Evolutionary conservation across 1,140 invertebrate genomes (phyloP), one percentile per base, ranked within the genome.

Genomic region (Homalodisca vitripennis): DNA sequence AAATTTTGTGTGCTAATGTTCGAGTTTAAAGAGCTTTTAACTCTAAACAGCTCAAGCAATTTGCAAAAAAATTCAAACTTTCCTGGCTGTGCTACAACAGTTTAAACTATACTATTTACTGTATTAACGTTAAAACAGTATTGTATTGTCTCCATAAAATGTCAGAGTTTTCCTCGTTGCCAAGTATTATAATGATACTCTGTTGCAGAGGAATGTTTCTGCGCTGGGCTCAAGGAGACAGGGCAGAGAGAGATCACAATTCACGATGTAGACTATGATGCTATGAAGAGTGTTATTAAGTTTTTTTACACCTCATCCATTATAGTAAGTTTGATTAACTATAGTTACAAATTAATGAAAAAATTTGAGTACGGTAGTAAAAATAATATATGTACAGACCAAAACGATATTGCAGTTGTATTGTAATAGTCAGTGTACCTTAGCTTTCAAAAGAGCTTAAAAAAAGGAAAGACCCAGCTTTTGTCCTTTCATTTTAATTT

Each of bases 131-230:
- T n/a, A 12, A 6, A n/a, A n/a, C n/a, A n/a, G n/a, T n/a, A n/a
- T n/a, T n/a, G n/a, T n/a, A n/a, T n/a, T n/a, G n/a, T n/a, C n/a
- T n/a, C n/a, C n/a, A n/a, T n/a, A n/a, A n/a, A n/a, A n/a, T n/a
- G n/a, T n/a, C n/a, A n/a, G n/a, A n/a, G n/a, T n/a, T n/a, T n/a
- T n/a, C n/a, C n/a, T n/a, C n/a, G n/a, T n/a, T n/a, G n/a, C n/a
- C n/a, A n/a, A n/a, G n/a, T n/a, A n/a, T n/a, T n/a, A n/a, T n/a
- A n/a, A n/a, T n/a, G n/a, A 6, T 53, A 3, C 3, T 53, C 17
- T 46, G 17, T 66, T 66, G 1, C 32, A 66, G 63, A 29, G 63
- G 63, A 46, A 66, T 66, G 63, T 66, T 66, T 66, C n/a, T 66
- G 63, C 26, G 41, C 63, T 66, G 63, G 63, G 6, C 17, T 66